A percentile compares a stretch with the other conserved stretches of the same genome.
Evolutionary conservation across 2,113 vertebrate genomes (phyloP).

Genomic region (Chunga burmeisteri): DNA sequence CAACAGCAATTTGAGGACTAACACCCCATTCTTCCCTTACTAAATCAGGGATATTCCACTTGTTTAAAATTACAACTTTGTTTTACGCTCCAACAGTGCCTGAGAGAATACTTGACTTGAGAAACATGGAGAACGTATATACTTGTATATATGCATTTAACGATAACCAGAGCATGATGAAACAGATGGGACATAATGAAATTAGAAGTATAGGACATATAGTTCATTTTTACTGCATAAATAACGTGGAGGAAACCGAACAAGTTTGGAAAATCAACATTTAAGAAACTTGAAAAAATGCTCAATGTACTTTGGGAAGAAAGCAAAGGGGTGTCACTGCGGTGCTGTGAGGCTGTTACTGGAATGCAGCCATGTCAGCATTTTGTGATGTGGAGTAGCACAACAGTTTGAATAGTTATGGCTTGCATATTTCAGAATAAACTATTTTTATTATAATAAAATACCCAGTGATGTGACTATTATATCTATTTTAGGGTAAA

Average conservation of each 20-base stretch:
- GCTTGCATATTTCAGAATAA: background rate
- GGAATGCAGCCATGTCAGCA: background rate
- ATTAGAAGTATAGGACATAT: background rate
- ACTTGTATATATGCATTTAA: background rate
- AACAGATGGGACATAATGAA: background rate
- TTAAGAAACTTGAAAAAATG: background rate
- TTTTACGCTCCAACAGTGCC: background rate
- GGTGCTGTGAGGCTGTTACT: background rate
- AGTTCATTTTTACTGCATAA: background rate
- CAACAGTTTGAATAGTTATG: background rate
- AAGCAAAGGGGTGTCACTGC: background rate
- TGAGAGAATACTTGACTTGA: background rate
- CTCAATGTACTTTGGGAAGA: background rate
- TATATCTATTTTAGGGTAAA: background rate
- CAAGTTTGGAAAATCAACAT: background rate
- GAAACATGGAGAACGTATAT: background rate
- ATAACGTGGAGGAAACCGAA: background rate
- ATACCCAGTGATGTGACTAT: background rate
- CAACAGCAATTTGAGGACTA: background rate
- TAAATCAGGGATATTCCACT: conserved; percentile 4
- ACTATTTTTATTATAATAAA: background rate
- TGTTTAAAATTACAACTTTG: background rate
- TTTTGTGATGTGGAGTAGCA: background rate
- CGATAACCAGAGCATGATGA: background rate
- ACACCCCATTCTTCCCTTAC: background rate